Evolutionary conservation across 2,888 invertebrate species (phyloP), one percentile per base, ranked within the genome.

Genomic region (Apoderus coryli): DNA sequence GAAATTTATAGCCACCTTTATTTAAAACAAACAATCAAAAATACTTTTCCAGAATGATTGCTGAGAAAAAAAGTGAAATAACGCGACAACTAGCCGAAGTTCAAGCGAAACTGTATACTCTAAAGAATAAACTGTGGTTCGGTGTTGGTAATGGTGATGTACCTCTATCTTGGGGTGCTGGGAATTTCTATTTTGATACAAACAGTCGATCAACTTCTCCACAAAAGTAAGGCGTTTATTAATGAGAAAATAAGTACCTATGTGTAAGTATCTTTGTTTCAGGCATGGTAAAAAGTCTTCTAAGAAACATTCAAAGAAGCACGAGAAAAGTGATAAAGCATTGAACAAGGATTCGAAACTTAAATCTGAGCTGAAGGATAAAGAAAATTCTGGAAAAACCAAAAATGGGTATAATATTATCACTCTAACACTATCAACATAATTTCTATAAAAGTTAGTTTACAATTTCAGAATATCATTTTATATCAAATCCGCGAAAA

Each of bases 101-200:
- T 25, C 74, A 77, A 55, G 67, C 76, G 4, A 77, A 76, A 50
- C 53, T 81, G 4, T 64, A 64, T 36, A 65, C 75, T 1, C 50
- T 81, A 14, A 76, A 73, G 48, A 76, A 72, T 51, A 76, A 76
- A 56, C 64, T 81, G 26, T 82, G 82, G 82, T 74, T 72, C 3
- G 79, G 79, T 4, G 43, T 49, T 15, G 52, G 49, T 5, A 66
- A 61, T 45, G 57, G 45, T 9, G 53, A 58, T 29, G 39, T 36
- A 1, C 76, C 78, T 1, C 43, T 79, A 12, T 73, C 75, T 2
- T 79, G 77, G 77, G 74, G 72, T 5, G 29, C 25, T 7, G 40
- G 39, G 10, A 37, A 36, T 29, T 32, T 37, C 12, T 37, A 26
- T 12, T 35, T 43, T 30, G 14, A 29, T n/a, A 27, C 32, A 6